phyloP scores from a whole-genome alignment of 2,113 vertebrate genomes.

The Carassius carassius region DNA sequence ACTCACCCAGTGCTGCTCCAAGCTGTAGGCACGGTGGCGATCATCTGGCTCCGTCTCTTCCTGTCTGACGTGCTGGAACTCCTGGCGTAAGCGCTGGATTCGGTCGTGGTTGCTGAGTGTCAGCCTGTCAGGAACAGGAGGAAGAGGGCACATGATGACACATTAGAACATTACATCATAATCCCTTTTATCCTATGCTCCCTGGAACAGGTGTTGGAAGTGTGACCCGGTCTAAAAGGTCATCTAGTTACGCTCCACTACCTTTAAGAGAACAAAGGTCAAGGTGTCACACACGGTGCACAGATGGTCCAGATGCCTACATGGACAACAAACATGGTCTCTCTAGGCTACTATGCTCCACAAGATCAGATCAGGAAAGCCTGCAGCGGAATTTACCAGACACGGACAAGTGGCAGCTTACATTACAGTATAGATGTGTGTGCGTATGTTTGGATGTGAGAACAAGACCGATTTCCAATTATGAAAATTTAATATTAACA shows the following conservation, averaged over 20 bases:
- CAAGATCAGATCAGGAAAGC: slow-evolving; percentile 11
- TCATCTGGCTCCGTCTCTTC: slow-evolving; percentile 88
- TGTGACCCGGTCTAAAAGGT: slow-evolving; percentile 17
- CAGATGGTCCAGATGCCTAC: slow-evolving; percentile 33
- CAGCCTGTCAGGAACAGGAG: slow-evolving; percentile 80
- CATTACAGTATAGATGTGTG: neutral
- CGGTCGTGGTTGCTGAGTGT: slow-evolving; percentile 94
- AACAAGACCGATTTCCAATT: slow-evolving; percentile 26
- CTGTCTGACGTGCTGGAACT: slow-evolving; percentile 91
- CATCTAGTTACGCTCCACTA: slow-evolving; percentile 12
- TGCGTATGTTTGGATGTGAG: neutral
- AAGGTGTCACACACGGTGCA: slow-evolving; percentile 29
- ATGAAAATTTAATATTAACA: slow-evolving; percentile 23
- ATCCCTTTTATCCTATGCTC: slow-evolving; percentile 19
- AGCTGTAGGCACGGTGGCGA: slow-evolving; percentile 85
- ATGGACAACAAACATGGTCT: neutral
- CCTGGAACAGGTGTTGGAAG: slow-evolving; percentile 9
- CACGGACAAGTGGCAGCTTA: no score
- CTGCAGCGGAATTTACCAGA: no score
- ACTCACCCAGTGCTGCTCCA: slow-evolving; percentile 95
- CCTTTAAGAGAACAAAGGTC: slow-evolving; percentile 28
- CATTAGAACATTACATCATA: slow-evolving; percentile 24
- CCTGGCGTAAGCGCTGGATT: slow-evolving; percentile 93
- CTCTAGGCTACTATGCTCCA: neutral
- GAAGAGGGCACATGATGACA: slow-evolving; percentile 31